Base-by-base conservation (phyloP, 2,888 invertebrate genomes). In the Platerodrilus igneus region DNA sequence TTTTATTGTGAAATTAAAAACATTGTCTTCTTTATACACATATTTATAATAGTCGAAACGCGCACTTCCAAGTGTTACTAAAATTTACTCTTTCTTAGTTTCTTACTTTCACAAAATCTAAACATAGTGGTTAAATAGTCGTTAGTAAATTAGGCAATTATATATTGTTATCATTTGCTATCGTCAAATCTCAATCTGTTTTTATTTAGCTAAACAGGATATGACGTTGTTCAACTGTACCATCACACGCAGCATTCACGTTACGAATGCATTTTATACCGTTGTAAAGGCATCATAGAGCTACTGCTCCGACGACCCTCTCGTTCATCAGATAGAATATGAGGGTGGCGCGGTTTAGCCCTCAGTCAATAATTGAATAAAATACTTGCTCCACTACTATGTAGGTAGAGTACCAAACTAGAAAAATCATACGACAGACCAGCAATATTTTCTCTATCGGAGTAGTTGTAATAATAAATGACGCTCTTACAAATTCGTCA, bases 1-100 rank as follows among this genome's bases (percentile, higher is more conserved):
- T 41, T 47, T 39, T 50, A 25, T 14, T 56, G 52, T 46, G 55
- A 50, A 53, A 58, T 56, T 47, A 45, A 37, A 37, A 47, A 45
- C 54, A 53, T 41, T 37, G 30, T 39, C 10, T 26, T 16, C 20
- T 27, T 27, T 40, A 38, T 14, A n/a, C 28, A 3, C 28, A 13
- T 19, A 31, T 19, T 13, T 16, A n/a, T 15, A 4, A 28, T 9
- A 28, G 16, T 14, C 28, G 7, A 14, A 4, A n/a, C 7, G 6
- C 28, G n/a, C n/a, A n/a, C n/a, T n/a, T n/a, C n/a, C n/a, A n/a
- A n/a, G n/a, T n/a, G n/a, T n/a, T n/a, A n/a, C n/a, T n/a, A n/a
- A n/a, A n/a, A n/a, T n/a, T n/a, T n/a, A 25, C 6, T 25, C 10
- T 25, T 8, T 7, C 4, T 7, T 19, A 4, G 19, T 19, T 7